Conservation (phyloP, 2,888 invertebrate species). For the Frankliniella fusca region DNA sequence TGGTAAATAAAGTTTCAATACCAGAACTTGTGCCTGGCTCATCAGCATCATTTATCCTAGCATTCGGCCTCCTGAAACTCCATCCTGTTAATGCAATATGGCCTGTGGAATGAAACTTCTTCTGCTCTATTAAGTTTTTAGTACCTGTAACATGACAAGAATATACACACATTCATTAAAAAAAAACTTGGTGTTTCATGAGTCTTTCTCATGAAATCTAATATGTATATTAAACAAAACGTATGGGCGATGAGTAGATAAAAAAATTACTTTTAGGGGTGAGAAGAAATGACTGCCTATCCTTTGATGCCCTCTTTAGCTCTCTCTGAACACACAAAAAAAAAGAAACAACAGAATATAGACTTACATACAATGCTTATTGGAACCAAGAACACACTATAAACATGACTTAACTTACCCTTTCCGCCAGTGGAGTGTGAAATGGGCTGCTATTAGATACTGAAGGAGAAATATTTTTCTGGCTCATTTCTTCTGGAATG, state of each 20-base stretch:
- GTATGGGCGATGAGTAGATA: neutral
- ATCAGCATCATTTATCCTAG: neutral
- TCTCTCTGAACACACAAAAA: neutral
- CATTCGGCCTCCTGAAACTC: neutral
- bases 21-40: neutral
- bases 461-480: neutral
- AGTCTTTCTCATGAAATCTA: neutral
- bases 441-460: neutral
- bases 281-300: conserved; percentile 21
- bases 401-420: neutral
- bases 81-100: neutral
- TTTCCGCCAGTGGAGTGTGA: neutral
- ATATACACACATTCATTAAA: neutral
- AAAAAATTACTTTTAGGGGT: neutral
- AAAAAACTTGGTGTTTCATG: too few species aligned
- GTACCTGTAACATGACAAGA: conserved; percentile 33
- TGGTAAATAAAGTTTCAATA: neutral
- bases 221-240: too few species aligned
- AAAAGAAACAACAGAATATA: neutral
- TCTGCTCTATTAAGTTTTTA: neutral
- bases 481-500: neutral
- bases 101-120: neutral
- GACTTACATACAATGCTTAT: neutral
- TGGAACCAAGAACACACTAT: neutral
- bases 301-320: neutral